phyloP scores from a whole-genome alignment of 1,140 invertebrate genomes.

The Pseudachorutes palmiensis region DNA sequence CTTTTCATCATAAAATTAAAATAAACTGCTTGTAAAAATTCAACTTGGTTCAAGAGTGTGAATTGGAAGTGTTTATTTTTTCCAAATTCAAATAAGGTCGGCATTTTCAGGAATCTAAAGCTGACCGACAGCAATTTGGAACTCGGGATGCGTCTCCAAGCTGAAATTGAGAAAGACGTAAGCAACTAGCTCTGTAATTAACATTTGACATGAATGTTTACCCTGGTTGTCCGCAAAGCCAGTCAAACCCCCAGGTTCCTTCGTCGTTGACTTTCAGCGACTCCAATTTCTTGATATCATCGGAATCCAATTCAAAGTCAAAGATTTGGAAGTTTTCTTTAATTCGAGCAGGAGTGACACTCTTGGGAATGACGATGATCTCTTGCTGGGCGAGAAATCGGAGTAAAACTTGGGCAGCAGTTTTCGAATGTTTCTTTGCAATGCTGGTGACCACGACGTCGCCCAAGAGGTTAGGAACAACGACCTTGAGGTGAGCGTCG shows the following conservation, averaged over 20 bases:
- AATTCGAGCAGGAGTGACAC: constrained; percentile 60
- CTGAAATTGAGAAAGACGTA: no score
- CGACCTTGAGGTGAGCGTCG: neutral
- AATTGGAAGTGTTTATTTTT: no score
- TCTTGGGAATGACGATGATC: constrained; percentile 74
- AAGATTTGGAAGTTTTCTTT: constrained; percentile 49
- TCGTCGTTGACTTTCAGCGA: neutral
- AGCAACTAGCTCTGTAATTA: no score
- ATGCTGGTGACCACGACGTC: constrained; percentile 59
- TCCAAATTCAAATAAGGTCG: no score
- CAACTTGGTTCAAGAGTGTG: no score
- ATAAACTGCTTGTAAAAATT: no score
- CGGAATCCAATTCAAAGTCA: constrained; percentile 3
- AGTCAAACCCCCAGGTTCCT: constrained; percentile 2
- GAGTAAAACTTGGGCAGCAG: constrained; percentile 67
- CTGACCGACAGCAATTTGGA: no score
- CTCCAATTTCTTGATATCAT: neutral
- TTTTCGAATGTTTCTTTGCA: constrained; percentile 58
- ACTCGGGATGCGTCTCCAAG: constrained; percentile 5
- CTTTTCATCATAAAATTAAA: no score
- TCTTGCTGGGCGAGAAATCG: constrained; percentile 63
- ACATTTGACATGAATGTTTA: neutral
- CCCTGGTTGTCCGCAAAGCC: neutral
- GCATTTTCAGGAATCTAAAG: no score
- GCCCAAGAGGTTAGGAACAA: constrained; percentile 44